These are phyloP conservation scores for Typhlomys cinereus DNA, from an alignment of 2,113 vertebrate genomes.

Conservation along the genomic window DNA sequence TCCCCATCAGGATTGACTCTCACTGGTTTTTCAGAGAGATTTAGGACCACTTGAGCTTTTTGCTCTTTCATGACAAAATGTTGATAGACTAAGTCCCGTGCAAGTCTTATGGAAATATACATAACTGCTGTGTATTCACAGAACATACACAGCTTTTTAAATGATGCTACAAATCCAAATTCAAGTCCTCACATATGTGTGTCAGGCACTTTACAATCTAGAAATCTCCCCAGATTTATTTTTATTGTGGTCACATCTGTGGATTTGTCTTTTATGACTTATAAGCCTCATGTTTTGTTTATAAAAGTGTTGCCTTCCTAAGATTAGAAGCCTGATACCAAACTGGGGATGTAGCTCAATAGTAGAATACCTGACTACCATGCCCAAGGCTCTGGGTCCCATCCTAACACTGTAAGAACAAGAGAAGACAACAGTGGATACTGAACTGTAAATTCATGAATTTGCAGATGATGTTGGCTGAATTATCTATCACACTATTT, in stretches of 20 bases:
- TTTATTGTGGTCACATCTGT: neutral
- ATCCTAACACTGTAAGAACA: neutral
- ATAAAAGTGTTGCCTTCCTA: neutral
- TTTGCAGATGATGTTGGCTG: neutral
- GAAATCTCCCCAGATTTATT: no score
- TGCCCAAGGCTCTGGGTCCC: neutral
- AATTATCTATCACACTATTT: neutral
- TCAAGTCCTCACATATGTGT: neutral
- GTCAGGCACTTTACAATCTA: neutral
- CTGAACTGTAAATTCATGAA: neutral
- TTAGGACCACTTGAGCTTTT: no score
- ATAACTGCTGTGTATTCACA: no score
- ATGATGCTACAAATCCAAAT: neutral
- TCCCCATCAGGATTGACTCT: no score
- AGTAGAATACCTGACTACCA: neutral
- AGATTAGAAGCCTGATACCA: neutral
- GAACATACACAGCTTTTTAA: no score
- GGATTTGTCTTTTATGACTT: conserved; percentile 6
- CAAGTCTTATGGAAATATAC: no score
- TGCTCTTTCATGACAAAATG: no score
- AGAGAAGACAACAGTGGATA: neutral
- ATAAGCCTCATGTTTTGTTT: neutral
- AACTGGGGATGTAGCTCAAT: neutral
- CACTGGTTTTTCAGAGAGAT: no score
- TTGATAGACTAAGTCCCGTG: no score